Evolutionary conservation across 1,140 invertebrate genomes (phyloP).

Genomic region (Drosophila athabasca): DNA sequence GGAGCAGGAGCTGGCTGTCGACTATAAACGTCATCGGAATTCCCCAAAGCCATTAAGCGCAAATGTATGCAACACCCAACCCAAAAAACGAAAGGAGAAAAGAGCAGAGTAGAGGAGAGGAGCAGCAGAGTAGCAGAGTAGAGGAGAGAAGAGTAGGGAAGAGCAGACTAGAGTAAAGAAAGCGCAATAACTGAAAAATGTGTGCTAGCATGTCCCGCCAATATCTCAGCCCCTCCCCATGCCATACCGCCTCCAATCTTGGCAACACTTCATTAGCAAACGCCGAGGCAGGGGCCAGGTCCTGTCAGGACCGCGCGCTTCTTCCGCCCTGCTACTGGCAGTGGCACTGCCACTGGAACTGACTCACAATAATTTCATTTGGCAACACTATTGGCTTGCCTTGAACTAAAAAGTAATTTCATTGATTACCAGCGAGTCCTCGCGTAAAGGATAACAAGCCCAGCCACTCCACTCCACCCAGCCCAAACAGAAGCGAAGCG

Average conservation of each 20-base stretch:
- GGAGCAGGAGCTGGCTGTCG: constrained; percentile 33
- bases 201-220: constrained; percentile 53
- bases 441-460: constrained; percentile 65
- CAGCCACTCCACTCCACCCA: constrained; percentile 6
- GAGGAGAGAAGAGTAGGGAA: not conserved
- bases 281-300: constrained; percentile 4
- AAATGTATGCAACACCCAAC: constrained; percentile 77
- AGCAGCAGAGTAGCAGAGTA: constrained; percentile 19
- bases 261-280: constrained; percentile 79
- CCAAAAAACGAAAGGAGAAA: constrained; percentile 14
- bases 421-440: constrained; percentile 70
- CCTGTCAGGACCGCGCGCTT: not conserved
- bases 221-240: constrained; percentile 26
- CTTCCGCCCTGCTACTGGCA: too few relatives aligned
- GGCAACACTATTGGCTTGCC: constrained; percentile 71
- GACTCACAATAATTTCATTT: constrained; percentile 77
- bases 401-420: constrained; percentile 77
- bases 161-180: constrained; percentile 31
- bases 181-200: constrained; percentile 72
- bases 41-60: constrained; percentile 81
- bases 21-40: constrained; percentile 81
- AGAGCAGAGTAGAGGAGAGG: constrained; percentile 1
- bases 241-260: constrained; percentile 30
- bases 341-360: constrained; percentile 8
- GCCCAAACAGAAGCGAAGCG: constrained; percentile 36